Percentiles rank a stretch among this genome's conserved stretches.
These are phyloP conservation scores for Ophthalmolycus amberensis DNA, from an alignment of 2,113 vertebrate species.

Conservation along the genomic window DNA sequence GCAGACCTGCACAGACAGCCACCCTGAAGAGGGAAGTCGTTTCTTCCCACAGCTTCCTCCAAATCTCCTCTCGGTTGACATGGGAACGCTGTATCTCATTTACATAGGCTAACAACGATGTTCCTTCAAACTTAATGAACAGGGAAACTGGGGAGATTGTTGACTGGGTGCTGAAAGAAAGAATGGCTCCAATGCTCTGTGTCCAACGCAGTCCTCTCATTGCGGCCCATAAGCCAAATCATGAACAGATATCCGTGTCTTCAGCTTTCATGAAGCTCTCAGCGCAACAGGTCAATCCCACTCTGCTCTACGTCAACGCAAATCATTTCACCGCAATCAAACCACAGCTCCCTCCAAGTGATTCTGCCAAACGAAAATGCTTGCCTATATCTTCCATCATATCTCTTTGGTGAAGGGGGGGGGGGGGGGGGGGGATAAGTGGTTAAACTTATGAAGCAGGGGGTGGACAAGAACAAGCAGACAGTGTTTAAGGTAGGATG, in stretches of 20 bases:
- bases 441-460: constrained; percentile 21
- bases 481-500: constrained; percentile 14
- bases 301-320: constrained; percentile 9
- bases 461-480: constrained; percentile 25
- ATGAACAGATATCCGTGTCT: constrained; percentile 6
- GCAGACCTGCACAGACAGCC: constrained; percentile 58
- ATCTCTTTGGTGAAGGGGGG: constrained; percentile 11
- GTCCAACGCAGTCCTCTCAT: not conserved
- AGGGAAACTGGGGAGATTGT: constrained; percentile 29
- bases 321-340: constrained; percentile 1
- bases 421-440: not conserved
- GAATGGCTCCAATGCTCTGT: constrained; percentile 3
- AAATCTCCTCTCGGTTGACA: constrained; percentile 58
- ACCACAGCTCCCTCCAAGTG: constrained; percentile 5
- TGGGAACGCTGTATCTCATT: constrained; percentile 60
- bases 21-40: constrained; percentile 60
- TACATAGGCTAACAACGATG: constrained; percentile 47
- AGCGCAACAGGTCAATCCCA: constrained; percentile 11
- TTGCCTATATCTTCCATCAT: not conserved
- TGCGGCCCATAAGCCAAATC: constrained; percentile 10
- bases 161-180: constrained; percentile 18
- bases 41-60: constrained; percentile 39
- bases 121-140: constrained; percentile 54
- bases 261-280: constrained; percentile 6
- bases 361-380: not conserved